A percentile compares a stretch with the other conserved stretches of the same genome.
phyloP scores from a whole-genome alignment of 2,113 vertebrate species.

The Hyla sarda region DNA sequence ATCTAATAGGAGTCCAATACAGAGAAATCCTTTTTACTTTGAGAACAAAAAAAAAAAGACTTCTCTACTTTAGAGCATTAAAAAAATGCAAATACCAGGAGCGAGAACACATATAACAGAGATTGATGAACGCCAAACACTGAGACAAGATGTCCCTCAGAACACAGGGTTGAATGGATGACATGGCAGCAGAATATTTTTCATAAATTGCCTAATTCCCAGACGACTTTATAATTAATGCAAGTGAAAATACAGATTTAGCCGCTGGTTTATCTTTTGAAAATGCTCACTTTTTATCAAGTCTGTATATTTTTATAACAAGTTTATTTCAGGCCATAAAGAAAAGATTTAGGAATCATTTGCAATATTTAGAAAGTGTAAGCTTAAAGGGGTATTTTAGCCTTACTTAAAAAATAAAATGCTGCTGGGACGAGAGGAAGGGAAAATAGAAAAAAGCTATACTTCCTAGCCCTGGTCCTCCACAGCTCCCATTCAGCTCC shows the following conservation, averaged over 20 bases:
- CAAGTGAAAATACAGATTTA: not conserved
- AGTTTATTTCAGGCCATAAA: no score
- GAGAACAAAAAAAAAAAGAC: not conserved
- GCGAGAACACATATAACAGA: not conserved
- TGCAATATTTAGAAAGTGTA: no score
- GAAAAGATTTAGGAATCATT: no score
- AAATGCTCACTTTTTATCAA: not conserved
- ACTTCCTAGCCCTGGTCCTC: no score
- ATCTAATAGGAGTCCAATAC: not conserved
- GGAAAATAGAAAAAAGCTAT: no score
- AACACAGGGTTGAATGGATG: not conserved
- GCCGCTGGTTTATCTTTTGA: not conserved
- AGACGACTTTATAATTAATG: not conserved
- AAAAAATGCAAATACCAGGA: not conserved
- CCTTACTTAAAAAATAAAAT: no score
- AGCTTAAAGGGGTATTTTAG: no score
- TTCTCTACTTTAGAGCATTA: not conserved
- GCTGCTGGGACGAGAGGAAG: no score
- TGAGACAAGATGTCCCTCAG: not conserved
- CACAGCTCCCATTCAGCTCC: no score
- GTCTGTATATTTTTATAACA: not conserved
- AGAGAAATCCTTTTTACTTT: slow-evolving; percentile 4
- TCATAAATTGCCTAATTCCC: not conserved
- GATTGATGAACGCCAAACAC: slow-evolving; percentile 2
- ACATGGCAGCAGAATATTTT: not conserved